Evolutionary conservation across 1,140 invertebrate genomes (phyloP).

Genomic region (Pteromalus puparum): DNA sequence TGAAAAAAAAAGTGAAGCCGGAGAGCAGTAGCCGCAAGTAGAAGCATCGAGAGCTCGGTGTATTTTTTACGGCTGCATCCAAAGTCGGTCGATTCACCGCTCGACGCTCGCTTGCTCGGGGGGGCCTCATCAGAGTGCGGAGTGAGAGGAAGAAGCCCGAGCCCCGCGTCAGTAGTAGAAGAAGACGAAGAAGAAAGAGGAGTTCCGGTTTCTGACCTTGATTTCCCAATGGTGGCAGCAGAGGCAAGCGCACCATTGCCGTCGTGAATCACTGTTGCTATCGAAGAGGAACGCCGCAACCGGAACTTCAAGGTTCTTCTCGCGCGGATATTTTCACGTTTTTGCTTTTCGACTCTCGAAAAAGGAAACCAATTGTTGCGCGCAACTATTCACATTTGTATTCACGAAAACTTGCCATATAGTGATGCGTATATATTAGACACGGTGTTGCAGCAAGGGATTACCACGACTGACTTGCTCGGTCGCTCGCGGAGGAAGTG

Average conservation of each 20-base stretch:
- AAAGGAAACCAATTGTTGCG: neutral
- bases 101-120: neutral
- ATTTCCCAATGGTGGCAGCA: conserved; percentile 50
- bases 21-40: neutral
- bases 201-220: conserved; percentile 61
- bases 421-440: neutral
- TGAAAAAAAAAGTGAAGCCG: neutral
- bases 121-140: neutral
- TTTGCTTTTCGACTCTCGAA: neutral
- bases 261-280: conserved; percentile 53
- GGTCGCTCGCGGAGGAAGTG: neutral
- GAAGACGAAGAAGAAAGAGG: conserved; percentile 18
- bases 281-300: conserved; percentile 50
- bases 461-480: neutral
- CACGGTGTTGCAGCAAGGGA: too few relatives aligned
- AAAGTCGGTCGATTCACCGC: conserved; percentile 52
- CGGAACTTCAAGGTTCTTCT: conserved; percentile 53
- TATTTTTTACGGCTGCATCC: conserved; percentile 40
- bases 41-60: neutral
- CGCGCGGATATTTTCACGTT: neutral
- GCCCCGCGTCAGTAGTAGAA: neutral
- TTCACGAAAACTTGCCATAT: neutral
- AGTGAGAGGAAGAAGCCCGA: conserved; percentile 32
- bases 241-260: conserved; percentile 25
- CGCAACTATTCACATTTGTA: neutral